phyloP scores from a whole-genome alignment of 2,113 vertebrate genomes.

The Elachura formosa region DNA sequence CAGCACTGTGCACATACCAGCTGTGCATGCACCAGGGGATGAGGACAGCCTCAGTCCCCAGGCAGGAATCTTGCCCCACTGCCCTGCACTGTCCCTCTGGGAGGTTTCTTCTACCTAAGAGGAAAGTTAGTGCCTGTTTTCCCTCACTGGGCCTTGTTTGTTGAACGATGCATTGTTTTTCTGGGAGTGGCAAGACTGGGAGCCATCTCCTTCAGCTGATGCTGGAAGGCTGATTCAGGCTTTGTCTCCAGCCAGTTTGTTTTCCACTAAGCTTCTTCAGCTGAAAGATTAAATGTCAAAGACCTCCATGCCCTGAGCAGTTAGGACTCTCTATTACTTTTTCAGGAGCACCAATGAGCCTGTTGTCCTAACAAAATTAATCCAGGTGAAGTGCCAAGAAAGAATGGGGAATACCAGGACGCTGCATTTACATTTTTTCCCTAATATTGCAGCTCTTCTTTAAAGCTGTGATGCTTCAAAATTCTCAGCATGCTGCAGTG shows the following conservation, averaged over 20 bases:
- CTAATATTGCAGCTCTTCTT: neutral
- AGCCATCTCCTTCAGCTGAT: neutral
- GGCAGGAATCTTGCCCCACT: neutral
- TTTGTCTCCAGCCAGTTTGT: neutral
- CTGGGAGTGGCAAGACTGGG: neutral
- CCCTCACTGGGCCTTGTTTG: neutral
- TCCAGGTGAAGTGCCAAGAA: neutral
- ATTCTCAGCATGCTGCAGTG: neutral
- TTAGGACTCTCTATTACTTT: neutral
- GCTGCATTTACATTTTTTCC: neutral
- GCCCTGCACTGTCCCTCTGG: neutral
- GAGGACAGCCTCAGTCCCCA: neutral
- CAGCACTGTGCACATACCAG: rapidly evolving
- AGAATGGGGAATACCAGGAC: neutral
- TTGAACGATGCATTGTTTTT: neutral
- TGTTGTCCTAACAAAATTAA: slow-evolving; percentile 38
- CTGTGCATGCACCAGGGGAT: neutral
- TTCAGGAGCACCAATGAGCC: neutral
- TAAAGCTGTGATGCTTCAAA: neutral
- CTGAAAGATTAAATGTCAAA: neutral
- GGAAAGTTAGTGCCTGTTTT: neutral
- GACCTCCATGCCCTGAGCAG: neutral
- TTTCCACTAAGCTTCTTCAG: neutral
- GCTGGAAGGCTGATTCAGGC: neutral
- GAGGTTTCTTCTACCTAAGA: neutral